phyloP scores from a whole-genome alignment of 2,113 vertebrate genomes.

The Delphinapterus leucas region DNA sequence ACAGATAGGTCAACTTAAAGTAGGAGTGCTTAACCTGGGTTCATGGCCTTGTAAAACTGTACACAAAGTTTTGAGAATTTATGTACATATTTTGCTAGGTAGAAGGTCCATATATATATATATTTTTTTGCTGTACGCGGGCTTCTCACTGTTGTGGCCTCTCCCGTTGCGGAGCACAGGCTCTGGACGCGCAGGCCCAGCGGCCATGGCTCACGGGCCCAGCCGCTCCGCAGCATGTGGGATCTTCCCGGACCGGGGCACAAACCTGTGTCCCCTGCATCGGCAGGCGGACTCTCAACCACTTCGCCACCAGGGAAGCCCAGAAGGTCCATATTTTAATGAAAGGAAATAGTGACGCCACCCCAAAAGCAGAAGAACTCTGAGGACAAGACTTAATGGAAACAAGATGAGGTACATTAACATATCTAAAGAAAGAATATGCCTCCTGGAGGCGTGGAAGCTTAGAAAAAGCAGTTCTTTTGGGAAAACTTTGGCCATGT shows the following conservation, averaged over 20 bases:
- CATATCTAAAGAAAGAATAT: background rate
- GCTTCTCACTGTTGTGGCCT: too few species aligned
- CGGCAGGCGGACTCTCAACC: too few species aligned
- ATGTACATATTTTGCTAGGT: slow-evolving; percentile 14
- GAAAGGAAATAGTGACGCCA: background rate
- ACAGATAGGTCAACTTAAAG: background rate
- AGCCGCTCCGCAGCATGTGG: too few species aligned
- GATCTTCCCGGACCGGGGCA: too few species aligned
- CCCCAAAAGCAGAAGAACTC: background rate
- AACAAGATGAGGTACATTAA: slow-evolving; percentile 38
- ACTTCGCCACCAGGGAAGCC: too few species aligned
- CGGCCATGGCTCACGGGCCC: too few species aligned
- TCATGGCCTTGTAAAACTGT: background rate
- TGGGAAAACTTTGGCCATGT: background rate
- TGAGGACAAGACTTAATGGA: slow-evolving; percentile 42
- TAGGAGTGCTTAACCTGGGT: background rate
- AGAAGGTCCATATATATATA: background rate
- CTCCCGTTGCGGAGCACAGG: too few species aligned
- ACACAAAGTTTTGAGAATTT: background rate
- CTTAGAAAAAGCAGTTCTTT: background rate
- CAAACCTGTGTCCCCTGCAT: too few species aligned
- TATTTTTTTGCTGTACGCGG: too few species aligned
- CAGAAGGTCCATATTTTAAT: slow-evolving; percentile 32
- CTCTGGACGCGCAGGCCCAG: too few species aligned
- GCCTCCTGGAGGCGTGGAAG: background rate